A percentile compares a stretch with the other conserved stretches of the same genome.
Evolutionary conservation across 2,113 vertebrate species (phyloP).

Genomic region (Dipodomys ordii): DNA sequence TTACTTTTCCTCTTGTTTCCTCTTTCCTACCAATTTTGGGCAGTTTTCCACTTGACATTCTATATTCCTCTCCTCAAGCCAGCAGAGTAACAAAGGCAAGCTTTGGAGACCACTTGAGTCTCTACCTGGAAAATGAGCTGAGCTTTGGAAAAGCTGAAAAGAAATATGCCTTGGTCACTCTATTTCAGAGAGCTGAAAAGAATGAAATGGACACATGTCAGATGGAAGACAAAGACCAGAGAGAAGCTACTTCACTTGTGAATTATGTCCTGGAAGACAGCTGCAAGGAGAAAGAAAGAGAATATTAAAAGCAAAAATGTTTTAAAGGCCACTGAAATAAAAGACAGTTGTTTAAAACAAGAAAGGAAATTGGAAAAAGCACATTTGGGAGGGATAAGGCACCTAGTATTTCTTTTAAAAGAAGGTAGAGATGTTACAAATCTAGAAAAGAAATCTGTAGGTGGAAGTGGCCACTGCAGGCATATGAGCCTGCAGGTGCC

Average conservation of each 20-base stretch:
- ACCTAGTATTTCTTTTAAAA: background rate
- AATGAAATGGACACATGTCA: background rate
- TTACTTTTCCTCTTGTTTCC: accelerated
- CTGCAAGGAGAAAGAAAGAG: background rate
- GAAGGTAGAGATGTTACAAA: background rate
- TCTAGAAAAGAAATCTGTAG: too few relatives aligned
- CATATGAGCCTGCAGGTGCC: background rate
- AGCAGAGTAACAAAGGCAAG: background rate
- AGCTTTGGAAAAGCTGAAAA: constrained; percentile 36
- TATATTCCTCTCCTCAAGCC: background rate
- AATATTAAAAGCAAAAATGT: background rate
- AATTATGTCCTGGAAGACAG: background rate
- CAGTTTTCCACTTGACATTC: background rate
- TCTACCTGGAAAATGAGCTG: constrained; percentile 43
- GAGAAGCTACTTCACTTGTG: background rate
- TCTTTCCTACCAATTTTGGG: background rate
- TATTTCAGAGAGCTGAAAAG: background rate
- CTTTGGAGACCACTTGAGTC: constrained; percentile 3
- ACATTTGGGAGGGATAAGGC: background rate
- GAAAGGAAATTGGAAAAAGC: constrained; percentile 26
- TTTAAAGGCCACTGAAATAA: constrained; percentile 39
- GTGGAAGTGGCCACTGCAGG: background rate
- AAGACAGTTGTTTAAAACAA: constrained; percentile 23
- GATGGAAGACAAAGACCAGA: background rate
- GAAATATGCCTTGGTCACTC: background rate